Base-by-base conservation (phyloP, 2,113 vertebrate species). In the Tachysurus fulvidraco region DNA sequence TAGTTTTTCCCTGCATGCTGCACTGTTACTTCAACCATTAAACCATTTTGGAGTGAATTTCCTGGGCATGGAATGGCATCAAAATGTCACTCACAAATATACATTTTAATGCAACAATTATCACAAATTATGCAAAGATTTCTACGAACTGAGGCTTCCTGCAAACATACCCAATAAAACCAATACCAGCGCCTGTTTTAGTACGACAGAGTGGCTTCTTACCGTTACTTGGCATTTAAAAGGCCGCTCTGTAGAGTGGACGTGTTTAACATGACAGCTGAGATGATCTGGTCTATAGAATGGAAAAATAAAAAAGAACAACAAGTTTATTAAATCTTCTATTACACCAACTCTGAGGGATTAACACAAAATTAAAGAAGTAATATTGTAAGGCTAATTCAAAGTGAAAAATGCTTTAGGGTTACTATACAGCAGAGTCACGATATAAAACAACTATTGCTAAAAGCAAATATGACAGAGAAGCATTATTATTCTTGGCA, bases 281-380 rank as follows among this genome's bases (percentile, higher is more conserved):
- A 95, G 93, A 89, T 95, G 94, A 92, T 95, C 94, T 25, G 94
- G 94, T 89, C 94, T 95, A 89, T 54, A 88, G 67, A 19, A 21
- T 10, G 28, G 88, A 19, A 89, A 50, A 36, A 21, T 50, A 86
- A 76, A n/a, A 87, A 12, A 86, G 12, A 52, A 16, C 86, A 78
- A 9, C 36, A 60, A 21, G 36, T 52, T 83, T 28, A 64, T 25
- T 21, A 25, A 19, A 17, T 46, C 1, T 60, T 23, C 16, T 57
- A 57, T 59, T 44, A 57, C 13, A 80, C 14, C 25, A 69, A 6
- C 28, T 83, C 5, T 19, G 36, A 30, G 23, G 78, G 19, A 44
- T 50, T 30, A 30, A 67, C 9, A 83, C 13, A 19, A 62, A 62
- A 55, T 25, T 1, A 0, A 57, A 54, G 28, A 54, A 54, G 25